Evolutionary conservation across 2,797 vertebrate species (phyloP).

Genomic region (Intellagama lesueurii): DNA sequence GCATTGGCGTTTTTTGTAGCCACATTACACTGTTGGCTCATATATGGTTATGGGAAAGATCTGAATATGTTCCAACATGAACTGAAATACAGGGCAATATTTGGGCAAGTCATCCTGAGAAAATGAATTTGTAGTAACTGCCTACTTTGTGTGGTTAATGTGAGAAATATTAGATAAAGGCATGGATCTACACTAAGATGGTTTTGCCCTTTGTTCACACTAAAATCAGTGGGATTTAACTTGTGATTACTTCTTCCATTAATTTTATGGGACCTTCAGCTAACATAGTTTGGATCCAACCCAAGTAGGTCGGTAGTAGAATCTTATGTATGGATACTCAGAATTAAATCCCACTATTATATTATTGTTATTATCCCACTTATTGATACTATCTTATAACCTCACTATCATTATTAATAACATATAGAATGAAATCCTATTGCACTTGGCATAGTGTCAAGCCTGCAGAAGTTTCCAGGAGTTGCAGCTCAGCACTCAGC

Average conservation of each 20-base stretch:
- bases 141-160: neutral
- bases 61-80: neutral
- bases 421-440: neutral
- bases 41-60: neutral
- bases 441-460: no score
- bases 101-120: neutral
- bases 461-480: no score
- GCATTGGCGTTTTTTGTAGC: no score
- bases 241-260: neutral
- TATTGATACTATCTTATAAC: neutral
- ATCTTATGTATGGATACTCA: no score
- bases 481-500: neutral
- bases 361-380: no score
- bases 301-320: neutral
- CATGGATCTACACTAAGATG: no score
- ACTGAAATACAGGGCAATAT: neutral
- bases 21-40: no score
- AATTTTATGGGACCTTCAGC: neutral
- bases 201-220: neutral
- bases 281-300: neutral
- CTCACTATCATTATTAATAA: neutral
- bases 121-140: neutral
- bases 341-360: no score
- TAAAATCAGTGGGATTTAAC: neutral
- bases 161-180: neutral